Conservation (phyloP, 2,888 invertebrate genomes). For the Drosophila algonquin region DNA sequence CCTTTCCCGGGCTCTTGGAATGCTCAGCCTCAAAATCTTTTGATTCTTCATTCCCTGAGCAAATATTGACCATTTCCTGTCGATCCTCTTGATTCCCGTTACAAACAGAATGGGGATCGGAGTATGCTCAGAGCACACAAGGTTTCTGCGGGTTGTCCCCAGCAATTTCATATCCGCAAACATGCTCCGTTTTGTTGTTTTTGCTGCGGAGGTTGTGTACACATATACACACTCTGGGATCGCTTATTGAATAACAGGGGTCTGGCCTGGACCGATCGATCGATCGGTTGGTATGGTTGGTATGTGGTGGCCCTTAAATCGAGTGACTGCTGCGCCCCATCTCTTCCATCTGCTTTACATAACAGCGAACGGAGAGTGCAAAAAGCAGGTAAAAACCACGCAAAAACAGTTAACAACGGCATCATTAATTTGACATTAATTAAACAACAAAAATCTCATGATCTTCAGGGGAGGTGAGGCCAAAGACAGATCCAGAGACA, state of each 20-base stretch:
- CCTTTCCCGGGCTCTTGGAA: background rate
- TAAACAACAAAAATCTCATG: constrained; percentile 32
- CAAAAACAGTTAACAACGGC: constrained; percentile 55
- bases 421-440: constrained; percentile 71
- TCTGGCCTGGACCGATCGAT: background rate
- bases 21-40: background rate
- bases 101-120: constrained; percentile 1
- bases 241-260: constrained; percentile 69
- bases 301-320: constrained; percentile 49
- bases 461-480: constrained; percentile 18
- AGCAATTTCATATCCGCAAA: constrained; percentile 63
- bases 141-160: constrained; percentile 24
- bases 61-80: constrained; percentile 30
- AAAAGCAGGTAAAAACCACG: constrained; percentile 16
- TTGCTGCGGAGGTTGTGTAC: constrained; percentile 22
- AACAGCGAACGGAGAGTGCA: constrained; percentile 46
- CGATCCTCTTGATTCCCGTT: constrained; percentile 11
- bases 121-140: background rate
- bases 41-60: constrained; percentile 1
- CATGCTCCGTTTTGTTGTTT: constrained; percentile 46
- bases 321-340: constrained; percentile 37
- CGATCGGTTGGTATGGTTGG: background rate
- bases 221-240: constrained; percentile 35
- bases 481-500: constrained; percentile 1
- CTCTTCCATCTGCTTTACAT: constrained; percentile 57